Conservation (phyloP, 1,140 invertebrate species). For the Tetraneura akinire region DNA sequence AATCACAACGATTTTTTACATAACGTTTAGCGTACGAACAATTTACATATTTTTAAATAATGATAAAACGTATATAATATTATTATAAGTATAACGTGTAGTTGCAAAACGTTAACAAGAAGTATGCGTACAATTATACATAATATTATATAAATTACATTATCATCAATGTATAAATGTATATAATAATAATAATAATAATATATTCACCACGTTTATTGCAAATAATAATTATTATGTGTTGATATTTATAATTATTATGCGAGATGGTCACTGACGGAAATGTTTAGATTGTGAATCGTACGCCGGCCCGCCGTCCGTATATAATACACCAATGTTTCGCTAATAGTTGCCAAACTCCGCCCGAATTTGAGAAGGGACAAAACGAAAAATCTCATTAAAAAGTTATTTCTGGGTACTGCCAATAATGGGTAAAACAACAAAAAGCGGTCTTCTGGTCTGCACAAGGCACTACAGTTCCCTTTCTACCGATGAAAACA, state of each 20-base stretch:
- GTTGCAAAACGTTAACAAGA: no score
- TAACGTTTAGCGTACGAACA: no score
- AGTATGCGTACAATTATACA: no score
- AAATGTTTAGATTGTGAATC: slow-evolving; percentile 36
- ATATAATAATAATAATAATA: no score
- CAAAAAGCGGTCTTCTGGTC: slow-evolving; percentile 29
- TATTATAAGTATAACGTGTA: no score
- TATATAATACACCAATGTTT: slow-evolving; percentile 42
- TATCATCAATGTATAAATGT: no score
- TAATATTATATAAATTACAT: no score
- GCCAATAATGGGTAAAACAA: slow-evolving; percentile 50
- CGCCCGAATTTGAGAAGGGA: slow-evolving; percentile 40
- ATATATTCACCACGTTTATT: no score
- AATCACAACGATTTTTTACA: not conserved
- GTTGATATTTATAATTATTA: no score
- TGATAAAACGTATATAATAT: no score
- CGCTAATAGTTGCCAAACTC: slow-evolving; percentile 37
- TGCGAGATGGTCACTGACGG: slow-evolving; percentile 9
- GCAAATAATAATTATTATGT: no score
- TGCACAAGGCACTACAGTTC: slow-evolving; percentile 45
- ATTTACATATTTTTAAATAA: no score
- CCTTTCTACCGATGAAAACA: slow-evolving; percentile 37
- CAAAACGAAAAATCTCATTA: slow-evolving; percentile 40
- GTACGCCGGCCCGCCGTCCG: not conserved
- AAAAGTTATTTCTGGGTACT: slow-evolving; percentile 49